A percentile compares a stretch with the other conserved stretches of the same genome.
Evolutionary conservation across 2,888 invertebrate species (phyloP).

Genomic region (Synanthedon myopaeformis): DNA sequence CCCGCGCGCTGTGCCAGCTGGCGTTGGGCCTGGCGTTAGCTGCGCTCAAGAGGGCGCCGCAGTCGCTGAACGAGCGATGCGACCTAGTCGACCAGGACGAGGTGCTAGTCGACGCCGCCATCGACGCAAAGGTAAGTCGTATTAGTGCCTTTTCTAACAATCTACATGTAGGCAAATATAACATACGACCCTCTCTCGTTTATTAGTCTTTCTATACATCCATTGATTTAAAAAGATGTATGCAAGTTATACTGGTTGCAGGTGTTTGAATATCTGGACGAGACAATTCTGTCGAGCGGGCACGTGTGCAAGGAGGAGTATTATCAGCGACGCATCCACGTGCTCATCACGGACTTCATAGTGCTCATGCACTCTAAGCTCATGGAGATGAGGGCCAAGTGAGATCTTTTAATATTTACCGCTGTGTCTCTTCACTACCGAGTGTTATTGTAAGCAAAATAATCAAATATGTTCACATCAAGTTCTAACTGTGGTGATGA

Average conservation of each 20-base stretch:
- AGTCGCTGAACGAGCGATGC: slow-evolving; percentile 27
- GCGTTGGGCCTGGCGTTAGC: slow-evolving; percentile 45
- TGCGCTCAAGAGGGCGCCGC: slow-evolving; percentile 52
- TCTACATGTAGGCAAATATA: no score
- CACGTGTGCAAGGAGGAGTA: slow-evolving; percentile 80
- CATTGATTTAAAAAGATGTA: no score
- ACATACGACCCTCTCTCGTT: no score
- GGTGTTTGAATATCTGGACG: slow-evolving; percentile 84
- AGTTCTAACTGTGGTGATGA: background rate
- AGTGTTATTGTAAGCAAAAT: no score
- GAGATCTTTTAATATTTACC: slow-evolving; percentile 14
- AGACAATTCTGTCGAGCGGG: slow-evolving; percentile 77
- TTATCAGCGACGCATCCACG: slow-evolving; percentile 85
- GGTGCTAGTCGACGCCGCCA: slow-evolving; percentile 80
- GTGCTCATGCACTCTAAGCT: slow-evolving; percentile 90
- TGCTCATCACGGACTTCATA: slow-evolving; percentile 90
- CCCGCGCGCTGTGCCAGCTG: slow-evolving; percentile 45
- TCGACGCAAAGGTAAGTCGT: slow-evolving; percentile 71
- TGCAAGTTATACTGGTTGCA: slow-evolving; percentile 20
- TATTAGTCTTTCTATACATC: no score
- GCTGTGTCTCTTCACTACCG: background rate
- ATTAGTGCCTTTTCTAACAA: no score
- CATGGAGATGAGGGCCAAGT: slow-evolving; percentile 69
- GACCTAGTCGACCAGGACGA: slow-evolving; percentile 81
- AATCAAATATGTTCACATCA: background rate